Conservation (phyloP, 2,797 vertebrate species). For the Phyllotis vaccarum region DNA sequence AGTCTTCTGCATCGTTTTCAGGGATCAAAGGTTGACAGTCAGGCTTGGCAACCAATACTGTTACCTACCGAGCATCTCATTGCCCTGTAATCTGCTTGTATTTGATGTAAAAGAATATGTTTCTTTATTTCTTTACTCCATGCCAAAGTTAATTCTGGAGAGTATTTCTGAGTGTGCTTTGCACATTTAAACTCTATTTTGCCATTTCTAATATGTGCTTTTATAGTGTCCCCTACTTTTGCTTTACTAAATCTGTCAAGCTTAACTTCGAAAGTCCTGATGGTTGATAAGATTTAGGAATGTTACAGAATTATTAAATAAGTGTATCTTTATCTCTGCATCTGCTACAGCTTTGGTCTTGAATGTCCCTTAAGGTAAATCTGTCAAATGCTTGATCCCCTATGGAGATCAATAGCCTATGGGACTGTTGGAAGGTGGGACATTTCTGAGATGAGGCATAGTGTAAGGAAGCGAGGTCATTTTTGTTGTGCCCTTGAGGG, state of each 20-base stretch:
- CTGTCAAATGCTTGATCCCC: not conserved
- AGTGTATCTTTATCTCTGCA: not conserved
- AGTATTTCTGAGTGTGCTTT: not conserved
- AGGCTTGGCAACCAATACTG: not conserved
- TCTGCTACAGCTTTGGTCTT: not conserved
- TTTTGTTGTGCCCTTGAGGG: not conserved
- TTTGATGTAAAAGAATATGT: not conserved
- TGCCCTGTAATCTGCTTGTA: not conserved
- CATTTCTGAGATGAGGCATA: not conserved
- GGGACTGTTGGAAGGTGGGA: not conserved
- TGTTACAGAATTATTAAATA: not conserved
- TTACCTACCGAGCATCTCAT: not conserved
- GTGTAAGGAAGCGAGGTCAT: not conserved
- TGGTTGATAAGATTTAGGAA: slow-evolving; percentile 25
- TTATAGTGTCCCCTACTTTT: not conserved
- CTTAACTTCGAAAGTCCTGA: slow-evolving; percentile 5
- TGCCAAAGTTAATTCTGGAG: not conserved
- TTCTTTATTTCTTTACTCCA: not conserved
- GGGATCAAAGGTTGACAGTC: too few species aligned
- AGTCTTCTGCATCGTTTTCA: too few species aligned
- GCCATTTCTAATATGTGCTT: not conserved
- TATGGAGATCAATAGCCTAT: not conserved
- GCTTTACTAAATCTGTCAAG: not conserved
- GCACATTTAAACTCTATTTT: not conserved
- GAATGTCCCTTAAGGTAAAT: not conserved